Evolutionary conservation across 2,113 vertebrate species (phyloP), one percentile per base, ranked within the genome.

Genomic region (Heterochromis multidens): DNA sequence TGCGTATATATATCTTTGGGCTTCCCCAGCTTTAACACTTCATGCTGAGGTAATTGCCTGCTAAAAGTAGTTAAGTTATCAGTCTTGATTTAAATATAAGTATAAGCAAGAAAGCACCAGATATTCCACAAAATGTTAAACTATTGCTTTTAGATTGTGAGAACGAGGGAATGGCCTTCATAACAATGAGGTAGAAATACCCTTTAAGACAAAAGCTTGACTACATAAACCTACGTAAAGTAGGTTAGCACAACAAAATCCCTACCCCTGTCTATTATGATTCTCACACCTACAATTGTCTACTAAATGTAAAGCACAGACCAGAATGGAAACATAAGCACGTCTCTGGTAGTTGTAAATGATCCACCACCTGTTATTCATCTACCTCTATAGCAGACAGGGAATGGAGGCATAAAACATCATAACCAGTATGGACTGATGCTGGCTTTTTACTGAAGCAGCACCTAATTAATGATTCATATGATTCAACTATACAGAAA

Each of bases 241-340:
- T 72, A 72, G 40, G 40, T 23, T 49, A 49, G 16, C 23, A 49
- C 27, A 72, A 29, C 25, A 72, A 72, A 72, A 72, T 40, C 23
- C 19, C 65, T 29, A 70, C 23, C 5, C 37, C 43, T 1, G 3
- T 70, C 23, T 72, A 25, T 72, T 72, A 29, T 72, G 40, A 49
- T 72, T 72, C 65, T 49, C 40, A 72, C 40, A 72, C 16, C 65
- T 72, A 72, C 40, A 72, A 27, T 19, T 72, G 40, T 72, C 46
- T 72, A 49, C 16, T 72, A 29, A 72, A 19, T 31, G 67, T 72
- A 17, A 52, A 52, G 25, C 25, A 72, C 65, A 72, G 65, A 31
- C 43, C 43, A 31, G 43, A 52, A 52, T 74, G 67, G 43, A 74
- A 74, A 31, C 25, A 72, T 31, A 31, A 27, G 25, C 49, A 49